Base-by-base conservation (phyloP, 2,797 vertebrate genomes). In the Anabacerthia variegaticeps region DNA sequence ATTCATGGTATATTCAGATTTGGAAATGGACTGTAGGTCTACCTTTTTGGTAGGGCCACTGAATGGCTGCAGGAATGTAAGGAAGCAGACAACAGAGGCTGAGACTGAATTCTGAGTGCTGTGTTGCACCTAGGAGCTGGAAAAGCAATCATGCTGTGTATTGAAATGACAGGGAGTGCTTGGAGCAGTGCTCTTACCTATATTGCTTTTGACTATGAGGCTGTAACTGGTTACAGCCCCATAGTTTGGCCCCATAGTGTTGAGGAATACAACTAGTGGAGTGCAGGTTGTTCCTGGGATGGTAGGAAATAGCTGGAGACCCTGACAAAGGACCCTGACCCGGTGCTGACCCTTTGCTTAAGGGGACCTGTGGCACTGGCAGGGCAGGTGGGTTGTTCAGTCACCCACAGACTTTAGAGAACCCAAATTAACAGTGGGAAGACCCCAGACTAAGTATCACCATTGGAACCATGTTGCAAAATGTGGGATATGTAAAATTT, bases 1-100 rank as follows among this genome's bases (percentile, higher is more conserved):
- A 59, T 88, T 71, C 21, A 34, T 63, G 46, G 39, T 36, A 9
- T 44, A 83, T 77, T 79, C 62, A 89, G 69, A 56, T 93, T 79
- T 89, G 86, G 90, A 88, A 69, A 67, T 39, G n/a, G 56, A 54
- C 80, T 93, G 63, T 36, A 92, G 77, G 75, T 74, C 15, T 55
- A 74, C 44, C 67, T 96, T 91, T 88, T 84, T 32, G 36, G 30
- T 68, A 69, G 62, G 72, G 44, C 10, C 54, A 44, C 51, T 87
- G n/a, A 65, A 89, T 63, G 36, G 21, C 19, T 55, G 62, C 23
- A 77, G 88, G 28, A 88, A 20, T 77, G 76, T 89, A 78, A 88
- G 8, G 54, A 81, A 80, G 32, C 0, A 1, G n/a, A n/a, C 12
- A 44, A 32, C 4, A 2, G 21, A 18, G 24, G 16, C 27, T 51